Evolutionary conservation across 2,797 vertebrate genomes (phyloP).

Genomic region (Danio choprae): DNA sequence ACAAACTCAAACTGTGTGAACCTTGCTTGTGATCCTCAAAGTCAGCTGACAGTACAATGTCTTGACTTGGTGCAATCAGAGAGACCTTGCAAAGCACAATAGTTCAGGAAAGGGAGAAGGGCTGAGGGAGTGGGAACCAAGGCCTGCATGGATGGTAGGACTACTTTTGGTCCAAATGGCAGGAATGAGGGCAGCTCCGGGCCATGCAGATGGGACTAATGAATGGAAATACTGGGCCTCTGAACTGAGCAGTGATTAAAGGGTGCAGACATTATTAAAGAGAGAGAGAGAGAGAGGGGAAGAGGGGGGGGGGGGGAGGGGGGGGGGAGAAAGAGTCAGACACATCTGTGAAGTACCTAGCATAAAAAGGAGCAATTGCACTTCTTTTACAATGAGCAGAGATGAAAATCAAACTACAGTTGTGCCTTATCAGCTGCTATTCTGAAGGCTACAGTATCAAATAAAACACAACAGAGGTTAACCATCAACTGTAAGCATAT

Average conservation of each 20-base stretch:
- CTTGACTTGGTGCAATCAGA: slow-evolving; percentile 56
- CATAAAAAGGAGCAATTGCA: slow-evolving; percentile 6
- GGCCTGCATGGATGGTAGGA: slow-evolving; percentile 52
- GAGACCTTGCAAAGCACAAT: slow-evolving; percentile 46
- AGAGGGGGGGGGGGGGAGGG: not conserved
- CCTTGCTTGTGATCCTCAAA: slow-evolving; percentile 60
- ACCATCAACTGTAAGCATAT: slow-evolving; percentile 22
- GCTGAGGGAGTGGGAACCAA: slow-evolving; percentile 29
- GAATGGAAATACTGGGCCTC: slow-evolving; percentile 72
- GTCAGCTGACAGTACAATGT: slow-evolving; percentile 63
- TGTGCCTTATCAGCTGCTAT: slow-evolving; percentile 13
- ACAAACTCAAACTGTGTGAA: slow-evolving; percentile 64
- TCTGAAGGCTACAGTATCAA: slow-evolving; percentile 13
- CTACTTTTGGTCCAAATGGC: slow-evolving; percentile 65
- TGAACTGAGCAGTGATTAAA: slow-evolving; percentile 72
- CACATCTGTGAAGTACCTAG: slow-evolving; percentile 59
- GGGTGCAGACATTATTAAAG: slow-evolving; percentile 64
- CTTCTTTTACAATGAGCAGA: slow-evolving; percentile 58
- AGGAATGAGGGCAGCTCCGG: slow-evolving; percentile 65
- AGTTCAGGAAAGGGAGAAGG: not conserved
- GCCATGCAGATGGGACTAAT: slow-evolving; percentile 70
- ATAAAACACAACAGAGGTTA: slow-evolving; percentile 16
- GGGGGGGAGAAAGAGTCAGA: not conserved
- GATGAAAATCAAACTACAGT: slow-evolving; percentile 55
- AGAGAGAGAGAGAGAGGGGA: slow-evolving; percentile 22